Base-by-base conservation (phyloP, 2,113 vertebrate genomes). In the Panthera tigris region DNA sequence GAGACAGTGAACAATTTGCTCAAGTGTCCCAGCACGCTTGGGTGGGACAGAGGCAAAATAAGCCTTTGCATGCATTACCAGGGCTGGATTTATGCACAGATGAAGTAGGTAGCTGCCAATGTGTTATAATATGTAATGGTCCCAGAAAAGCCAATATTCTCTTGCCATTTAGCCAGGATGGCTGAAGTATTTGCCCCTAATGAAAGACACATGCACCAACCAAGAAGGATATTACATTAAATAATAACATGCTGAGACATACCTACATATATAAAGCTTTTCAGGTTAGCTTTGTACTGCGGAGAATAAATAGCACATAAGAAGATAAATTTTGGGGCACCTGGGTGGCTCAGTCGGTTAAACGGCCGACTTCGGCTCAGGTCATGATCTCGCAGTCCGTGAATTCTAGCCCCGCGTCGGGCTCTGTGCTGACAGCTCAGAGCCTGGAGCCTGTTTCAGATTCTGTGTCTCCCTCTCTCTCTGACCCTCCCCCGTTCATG, bases 31-130 rank as follows among this genome's bases (percentile, higher is more conserved):
- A 48, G 3, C 16, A 7, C 15, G 36, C 31, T 21, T 41, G 18
- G 18, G 66, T 7, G 36, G 41, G 90, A 27, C 4, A 80, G 52
- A 41, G n/a, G 33, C 18, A 52, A 92, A 41, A 74, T 52, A 50
- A 21, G 3, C 12, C 19, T 71, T 11, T 0, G 13, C 0, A 4
- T 52, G 21, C 85, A n/a, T 61, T 39, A 21, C 57, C 4, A 4
- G 68, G 4, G 4, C 25, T 81, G 33, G 19, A 78, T 55, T 66
- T 63, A 73, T 29, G 14, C 3, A 3, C 45, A 63, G 45, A 57
- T 55, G 36, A 76, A 81, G 11, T 12, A 55, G 25, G 18, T 19
- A 18, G 31, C n/a, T 74, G 13, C 57, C 27, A 12, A 18, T 1
- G 10, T 18, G 5, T 7, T 76, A n/a, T 15, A 69, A 33, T 33